These are phyloP conservation scores for Enteromius afrohamiltoni DNA, from an alignment of 2,797 vertebrate genomes.

Conservation along the genomic window DNA sequence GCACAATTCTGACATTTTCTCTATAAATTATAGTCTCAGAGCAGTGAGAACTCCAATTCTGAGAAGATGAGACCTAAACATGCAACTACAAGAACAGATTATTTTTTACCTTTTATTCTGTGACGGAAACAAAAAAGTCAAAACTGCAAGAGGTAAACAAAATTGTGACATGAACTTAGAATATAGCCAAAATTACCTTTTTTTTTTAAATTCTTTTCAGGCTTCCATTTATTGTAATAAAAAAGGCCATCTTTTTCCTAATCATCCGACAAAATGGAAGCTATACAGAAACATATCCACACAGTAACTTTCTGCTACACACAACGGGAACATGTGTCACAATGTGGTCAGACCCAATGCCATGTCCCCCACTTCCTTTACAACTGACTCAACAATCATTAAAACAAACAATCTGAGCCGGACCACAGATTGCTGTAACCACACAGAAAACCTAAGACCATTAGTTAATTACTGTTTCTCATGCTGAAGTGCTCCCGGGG, in stretches of 20 bases:
- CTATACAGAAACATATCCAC: background rate
- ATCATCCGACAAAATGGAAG: background rate
- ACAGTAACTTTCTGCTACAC: conserved; percentile 16
- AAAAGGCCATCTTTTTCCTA: background rate
- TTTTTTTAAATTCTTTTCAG: background rate
- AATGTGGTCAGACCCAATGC: conserved; percentile 63
- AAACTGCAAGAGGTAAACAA: background rate
- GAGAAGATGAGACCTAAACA: background rate
- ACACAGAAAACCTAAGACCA: conserved; percentile 61
- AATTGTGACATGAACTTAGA: background rate
- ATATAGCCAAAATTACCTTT: background rate
- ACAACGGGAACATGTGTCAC: conserved; percentile 55
- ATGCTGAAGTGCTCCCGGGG: conserved; percentile 53
- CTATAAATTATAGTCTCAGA: background rate
- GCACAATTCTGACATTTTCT: background rate
- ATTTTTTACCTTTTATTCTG: background rate
- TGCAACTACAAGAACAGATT: background rate
- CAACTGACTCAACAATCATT: conserved; percentile 73
- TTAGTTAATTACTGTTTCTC: conserved; percentile 56
- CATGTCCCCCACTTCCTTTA: conserved; percentile 57
- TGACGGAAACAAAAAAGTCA: background rate
- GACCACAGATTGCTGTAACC: conserved; percentile 64
- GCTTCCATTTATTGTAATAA: background rate
- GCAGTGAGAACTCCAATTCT: background rate
- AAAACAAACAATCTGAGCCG: conserved; percentile 70